Evolutionary conservation across 2,113 vertebrate species (phyloP), one percentile per base, ranked within the genome.

Genomic region (Rhinolophus sinicus): DNA sequence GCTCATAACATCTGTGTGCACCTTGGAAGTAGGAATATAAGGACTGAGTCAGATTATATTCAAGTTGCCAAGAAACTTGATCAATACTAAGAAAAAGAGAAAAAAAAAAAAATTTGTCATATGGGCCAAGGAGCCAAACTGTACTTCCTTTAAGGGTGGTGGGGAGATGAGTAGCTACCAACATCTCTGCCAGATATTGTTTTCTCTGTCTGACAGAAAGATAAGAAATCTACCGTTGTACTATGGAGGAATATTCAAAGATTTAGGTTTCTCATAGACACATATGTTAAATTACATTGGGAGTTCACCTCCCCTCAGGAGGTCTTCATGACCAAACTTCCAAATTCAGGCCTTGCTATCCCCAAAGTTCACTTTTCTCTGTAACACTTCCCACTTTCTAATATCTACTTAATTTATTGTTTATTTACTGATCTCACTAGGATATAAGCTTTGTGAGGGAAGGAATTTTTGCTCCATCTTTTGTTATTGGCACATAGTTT

Each of bases 1-100:
- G 94, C 28, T 73, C 90, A 88, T 72, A 62, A 62, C 54, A 88
- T 69, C 52, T 58, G 22, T 54, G 26, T 62, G 56, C 11, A 90
- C 33, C n/a, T 85, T 92, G 85, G 90, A 54, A 81, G n/a, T 52
- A 56, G 35, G 8, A 83, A 67, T 52, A n/a, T 50, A 88, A 81
- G 65, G 58, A 73, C 10, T 88, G 54, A 85, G 5, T 96, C 52
- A 96, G 33, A 90, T 85, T 75, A 7, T 35, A n/a, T 60, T 3
- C 3, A 73, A 2, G 35, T 83, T 95, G 35, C 52, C 87, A 97
- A 80, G 65, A 89, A 69, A 58, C 5, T 22, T 8, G 28, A 82
- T 69, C 70, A 78, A 85, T 77, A 13, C 1, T 40, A 58, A 22
- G 0, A 1, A 6, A 26, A 33, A 83, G 67, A 60, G n/a, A 47